Evolutionary conservation across 2,113 vertebrate genomes (phyloP), one percentile per base, ranked within the genome.

Genomic region (Eretmochelys imbricata): DNA sequence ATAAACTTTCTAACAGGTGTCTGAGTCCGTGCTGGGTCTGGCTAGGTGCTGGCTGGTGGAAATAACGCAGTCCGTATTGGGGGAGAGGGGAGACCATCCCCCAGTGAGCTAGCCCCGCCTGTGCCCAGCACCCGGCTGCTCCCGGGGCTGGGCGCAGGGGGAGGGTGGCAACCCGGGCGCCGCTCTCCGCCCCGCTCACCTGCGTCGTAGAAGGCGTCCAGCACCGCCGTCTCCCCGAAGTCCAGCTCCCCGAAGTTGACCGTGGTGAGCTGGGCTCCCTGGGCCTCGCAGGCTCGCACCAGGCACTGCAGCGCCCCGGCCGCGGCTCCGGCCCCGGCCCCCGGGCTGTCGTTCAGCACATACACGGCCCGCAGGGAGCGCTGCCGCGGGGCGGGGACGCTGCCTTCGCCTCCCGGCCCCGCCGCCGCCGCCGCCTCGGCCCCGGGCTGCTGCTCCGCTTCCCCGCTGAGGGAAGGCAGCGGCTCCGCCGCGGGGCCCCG

Each of bases 201-300:
- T 94, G 99, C 99, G 24, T 99, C 98, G 97, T 99, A 99, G 98
- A 99, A 99, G 80, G 98, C 98, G 96, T 99, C 99, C 93, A 99
- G 98, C 94, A 99, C 98, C 0, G 98, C 98, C 0, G 99, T 99
- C 94, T 99, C 99, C 19, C 99, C 99, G 78, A 99, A 99, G 98
- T 99, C 99, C 81, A 99, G 97, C 76, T 99, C 97, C 2, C 99
- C 99, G 85, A 99, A 99, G 81, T 98, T 98, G 69, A 99, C 98
- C 0, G 98, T 98, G 96, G 96, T 97, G n/a, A 99, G 98, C 94
- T 98, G 98, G 4, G 99, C 99, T 35, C 98, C 99, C 96, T 99
- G 98, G 0, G 98, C 97, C 96, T 99, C 99, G 93, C 99, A 99
- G 1, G 99, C 99, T 24, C 98, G 95, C 96, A 98, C 98, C 62